Evolutionary conservation across 1,140 invertebrate species (phyloP).

Genomic region (Acromyrmex heyeri): DNA sequence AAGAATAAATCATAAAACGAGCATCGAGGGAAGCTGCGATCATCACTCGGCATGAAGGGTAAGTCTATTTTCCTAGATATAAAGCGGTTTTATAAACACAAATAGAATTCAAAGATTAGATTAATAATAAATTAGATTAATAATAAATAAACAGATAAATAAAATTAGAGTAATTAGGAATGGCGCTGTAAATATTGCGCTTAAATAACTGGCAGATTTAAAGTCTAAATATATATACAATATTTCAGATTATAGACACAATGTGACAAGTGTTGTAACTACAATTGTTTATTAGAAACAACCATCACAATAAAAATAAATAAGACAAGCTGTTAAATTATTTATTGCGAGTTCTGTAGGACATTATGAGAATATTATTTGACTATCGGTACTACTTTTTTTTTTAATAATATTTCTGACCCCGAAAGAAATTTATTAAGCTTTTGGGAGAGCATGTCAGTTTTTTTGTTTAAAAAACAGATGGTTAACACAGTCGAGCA

Average conservation of each 20-base stretch:
- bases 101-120: too few species aligned
- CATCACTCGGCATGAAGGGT: conserved; percentile 81
- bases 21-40: conserved; percentile 61
- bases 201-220: too few species aligned
- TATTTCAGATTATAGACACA: too few species aligned
- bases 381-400: background rate
- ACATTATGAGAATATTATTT: background rate
- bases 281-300: background rate
- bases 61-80: conserved; percentile 57
- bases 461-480: background rate
- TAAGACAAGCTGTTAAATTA: background rate
- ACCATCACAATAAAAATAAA: background rate
- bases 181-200: too few species aligned
- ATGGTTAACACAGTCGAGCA: conserved; percentile 5
- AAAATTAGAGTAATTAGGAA: too few species aligned
- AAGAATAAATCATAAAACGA: conserved; percentile 42
- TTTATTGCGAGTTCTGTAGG: background rate
- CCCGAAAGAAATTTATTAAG: conserved; percentile 2
- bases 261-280: background rate
- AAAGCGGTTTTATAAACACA: too few species aligned
- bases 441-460: background rate
- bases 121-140: too few species aligned
- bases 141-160: too few species aligned
- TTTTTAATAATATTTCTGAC: background rate
- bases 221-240: too few species aligned